Evolutionary conservation across 2,888 invertebrate genomes (phyloP).

Genomic region (Nemotelus nigrinus): DNA sequence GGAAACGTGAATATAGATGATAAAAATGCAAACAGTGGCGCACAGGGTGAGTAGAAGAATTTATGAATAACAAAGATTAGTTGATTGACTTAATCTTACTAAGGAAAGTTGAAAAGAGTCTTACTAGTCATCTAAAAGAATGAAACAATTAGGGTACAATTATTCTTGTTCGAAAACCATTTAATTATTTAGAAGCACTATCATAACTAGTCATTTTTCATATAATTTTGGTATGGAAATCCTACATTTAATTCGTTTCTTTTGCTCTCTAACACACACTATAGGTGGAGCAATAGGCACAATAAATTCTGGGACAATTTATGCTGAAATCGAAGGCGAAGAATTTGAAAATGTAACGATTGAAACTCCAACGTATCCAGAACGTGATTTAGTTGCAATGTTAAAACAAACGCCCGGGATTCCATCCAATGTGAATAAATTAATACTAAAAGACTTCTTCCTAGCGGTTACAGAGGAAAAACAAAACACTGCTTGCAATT

Average conservation of each 20-base stretch:
- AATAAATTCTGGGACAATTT: conserved; percentile 70
- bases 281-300: conserved; percentile 68
- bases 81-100: no score
- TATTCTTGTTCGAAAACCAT: no score
- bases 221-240: no score
- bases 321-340: conserved; percentile 85
- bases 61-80: no score
- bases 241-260: no score
- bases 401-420: conserved; percentile 72
- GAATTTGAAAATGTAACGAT: conserved; percentile 81
- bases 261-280: neutral
- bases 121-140: no score
- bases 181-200: no score
- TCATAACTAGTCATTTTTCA: no score
- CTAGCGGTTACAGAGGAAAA: conserved; percentile 72
- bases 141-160: no score
- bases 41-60: conserved; percentile 52
- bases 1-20: conserved; percentile 70
- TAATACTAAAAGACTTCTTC: conserved; percentile 67
- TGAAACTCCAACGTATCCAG: conserved; percentile 78
- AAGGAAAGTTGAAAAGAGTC: no score
- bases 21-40: conserved; percentile 66
- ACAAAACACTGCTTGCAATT: conserved; percentile 62
- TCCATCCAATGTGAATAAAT: conserved; percentile 63
- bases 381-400: conserved; percentile 75